Evolutionary conservation across 2,113 vertebrate species (phyloP), one percentile per base, ranked within the genome.

Genomic region (Scalopus aquaticus): DNA sequence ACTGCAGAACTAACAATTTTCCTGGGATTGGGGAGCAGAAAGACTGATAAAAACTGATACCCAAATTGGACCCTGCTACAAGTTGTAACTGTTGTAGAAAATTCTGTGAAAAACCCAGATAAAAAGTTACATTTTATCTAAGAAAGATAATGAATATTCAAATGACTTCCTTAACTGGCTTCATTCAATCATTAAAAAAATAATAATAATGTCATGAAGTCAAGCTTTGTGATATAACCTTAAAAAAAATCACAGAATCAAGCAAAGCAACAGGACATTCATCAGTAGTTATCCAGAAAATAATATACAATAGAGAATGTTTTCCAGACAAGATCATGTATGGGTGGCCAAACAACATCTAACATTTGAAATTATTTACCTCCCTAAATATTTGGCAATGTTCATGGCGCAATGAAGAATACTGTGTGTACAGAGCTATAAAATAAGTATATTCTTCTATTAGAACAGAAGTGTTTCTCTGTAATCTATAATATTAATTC

Each of bases 81-180:
- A 94, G 90, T 83, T 67, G 42, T 22, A 76, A 78, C 32, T 44
- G 56, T 81, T 37, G 73, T 8, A 42, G 19, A 87, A 51, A 94
- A 9, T 35, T 69, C 17, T 70, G 22, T 15, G 56, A 72, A 80
- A 92, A 74, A 26, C 46, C 8, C 87, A 62, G 5, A 79, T 65
- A 65, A 77, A 86, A 72, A 20, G 26, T 4, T 19, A 64, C n/a
- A 56, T 83, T 60, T 84, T 82, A 46, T 90, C n/a, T 56, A 93
- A 42, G 30, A 69, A 84, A 91, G 93, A 90, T 30, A 89, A 90
- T 49, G 64, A n/a, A 24, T 5, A 74, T 30, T 92, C 30, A 88
- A 95, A 74, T 72, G 77, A 95, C 49, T 83, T 64, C 37, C 86
- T 62, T 19, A 80, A 70, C 54, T 77, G 58, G 28, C 20, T 88